These are phyloP conservation scores for Acanthurus tractus DNA, from an alignment of 2,797 vertebrate species.

Conservation along the genomic window DNA sequence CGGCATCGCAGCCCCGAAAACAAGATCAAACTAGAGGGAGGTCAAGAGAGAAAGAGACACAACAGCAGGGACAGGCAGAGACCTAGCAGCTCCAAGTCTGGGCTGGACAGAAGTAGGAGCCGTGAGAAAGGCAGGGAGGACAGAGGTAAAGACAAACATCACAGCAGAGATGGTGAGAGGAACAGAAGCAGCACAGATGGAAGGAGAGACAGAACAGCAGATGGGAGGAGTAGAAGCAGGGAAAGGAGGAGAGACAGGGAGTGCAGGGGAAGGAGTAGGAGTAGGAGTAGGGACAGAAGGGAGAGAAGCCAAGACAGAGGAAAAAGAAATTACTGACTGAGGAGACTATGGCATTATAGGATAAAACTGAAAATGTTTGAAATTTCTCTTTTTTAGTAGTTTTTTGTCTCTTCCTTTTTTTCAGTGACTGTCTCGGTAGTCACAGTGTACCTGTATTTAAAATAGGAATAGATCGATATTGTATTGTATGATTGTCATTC, in stretches of 20 bases:
- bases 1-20: conserved; percentile 60
- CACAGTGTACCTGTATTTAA: neutral
- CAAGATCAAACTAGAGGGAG: conserved; percentile 63
- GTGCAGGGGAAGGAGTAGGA: conserved; percentile 58
- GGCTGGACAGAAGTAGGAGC: conserved; percentile 65
- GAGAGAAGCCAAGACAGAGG: conserved; percentile 61
- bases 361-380: neutral
- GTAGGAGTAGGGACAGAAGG: conserved; percentile 59
- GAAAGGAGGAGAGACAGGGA: conserved; percentile 65
- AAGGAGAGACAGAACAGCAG: conserved; percentile 65
- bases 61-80: conserved; percentile 71
- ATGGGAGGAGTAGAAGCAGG: conserved; percentile 75
- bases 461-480: neutral
- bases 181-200: conserved; percentile 72
- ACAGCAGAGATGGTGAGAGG: conserved; percentile 70
- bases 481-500: conserved; percentile 10
- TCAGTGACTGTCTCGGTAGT: neutral
- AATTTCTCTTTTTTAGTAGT: too few species aligned
- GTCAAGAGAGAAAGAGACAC: conserved; percentile 69
- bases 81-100: conserved; percentile 58
- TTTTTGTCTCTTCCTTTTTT: neutral
- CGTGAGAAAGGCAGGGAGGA: conserved; percentile 69
- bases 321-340: conserved; percentile 58
- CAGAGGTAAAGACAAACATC: conserved; percentile 59
- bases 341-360: neutral